These are phyloP conservation scores for Brachyopa scutellaris DNA, from an alignment of 2,888 invertebrate genomes.

Conservation along the genomic window DNA sequence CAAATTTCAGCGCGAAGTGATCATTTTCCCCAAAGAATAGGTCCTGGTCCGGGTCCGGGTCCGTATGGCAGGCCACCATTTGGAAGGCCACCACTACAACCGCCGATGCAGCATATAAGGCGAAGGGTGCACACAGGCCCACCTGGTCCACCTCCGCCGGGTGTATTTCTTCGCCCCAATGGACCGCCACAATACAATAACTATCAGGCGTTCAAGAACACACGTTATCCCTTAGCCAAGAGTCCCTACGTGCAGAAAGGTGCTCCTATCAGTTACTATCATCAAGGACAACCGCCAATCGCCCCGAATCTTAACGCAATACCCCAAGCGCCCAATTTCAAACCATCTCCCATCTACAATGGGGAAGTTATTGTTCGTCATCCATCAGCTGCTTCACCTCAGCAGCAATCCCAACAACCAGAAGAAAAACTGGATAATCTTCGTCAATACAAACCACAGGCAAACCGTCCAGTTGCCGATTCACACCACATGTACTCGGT, in stretches of 20 bases:
- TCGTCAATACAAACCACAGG: conserved; percentile 48
- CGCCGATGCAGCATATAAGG: conserved; percentile 46
- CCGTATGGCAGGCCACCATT: conserved; percentile 50
- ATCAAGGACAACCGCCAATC: conserved; percentile 34
- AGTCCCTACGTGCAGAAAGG: conserved; percentile 63
- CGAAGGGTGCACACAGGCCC: conserved; percentile 53
- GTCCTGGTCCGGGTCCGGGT: conserved; percentile 36
- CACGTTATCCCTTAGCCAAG: conserved; percentile 75
- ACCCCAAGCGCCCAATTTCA: conserved; percentile 75
- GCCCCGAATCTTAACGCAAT: conserved; percentile 67
- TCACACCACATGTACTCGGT: conserved; percentile 74
- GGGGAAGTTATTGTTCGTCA: conserved; percentile 77
- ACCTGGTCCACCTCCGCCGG: conserved; percentile 62
- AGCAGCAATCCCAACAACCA: conserved; percentile 38
- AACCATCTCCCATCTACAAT: conserved; percentile 78
- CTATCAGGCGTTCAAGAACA: conserved; percentile 74
- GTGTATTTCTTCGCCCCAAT: conserved; percentile 46
- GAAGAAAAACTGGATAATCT: conserved; percentile 23
- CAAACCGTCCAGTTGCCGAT: conserved; percentile 10
- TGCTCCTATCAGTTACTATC: conserved; percentile 60
- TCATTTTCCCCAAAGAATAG: conserved; percentile 58
- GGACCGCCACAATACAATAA: conserved; percentile 47
- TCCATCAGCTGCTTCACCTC: conserved; percentile 54
- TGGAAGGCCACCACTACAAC: conserved; percentile 56
- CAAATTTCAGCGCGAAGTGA: conserved; percentile 75